These are phyloP conservation scores for Molothrus aeneus DNA, from an alignment of 2,797 vertebrate genomes.

Conservation along the genomic window DNA sequence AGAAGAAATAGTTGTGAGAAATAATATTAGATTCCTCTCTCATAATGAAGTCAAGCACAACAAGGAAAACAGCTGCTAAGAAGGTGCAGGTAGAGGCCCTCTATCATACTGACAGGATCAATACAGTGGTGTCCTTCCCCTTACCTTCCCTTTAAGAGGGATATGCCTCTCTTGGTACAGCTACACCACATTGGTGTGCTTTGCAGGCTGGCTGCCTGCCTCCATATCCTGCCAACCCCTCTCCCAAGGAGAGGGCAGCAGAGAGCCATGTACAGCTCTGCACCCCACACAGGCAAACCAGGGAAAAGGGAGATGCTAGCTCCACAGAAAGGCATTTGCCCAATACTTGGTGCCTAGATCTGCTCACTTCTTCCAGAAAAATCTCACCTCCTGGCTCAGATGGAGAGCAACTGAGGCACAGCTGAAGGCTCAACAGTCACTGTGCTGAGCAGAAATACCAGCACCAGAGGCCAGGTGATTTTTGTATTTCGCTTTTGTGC, in stretches of 20 bases:
- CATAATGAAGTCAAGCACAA: accelerated
- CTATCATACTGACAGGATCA: background rate
- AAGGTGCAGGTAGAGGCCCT: background rate
- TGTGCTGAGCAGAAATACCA: background rate
- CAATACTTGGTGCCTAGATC: background rate
- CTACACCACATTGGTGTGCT: accelerated
- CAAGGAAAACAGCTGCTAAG: accelerated
- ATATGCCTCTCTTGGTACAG: accelerated
- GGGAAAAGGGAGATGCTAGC: background rate
- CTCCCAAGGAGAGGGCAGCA: conserved; percentile 52
- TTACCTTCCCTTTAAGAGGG: background rate
- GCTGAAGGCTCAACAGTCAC: background rate
- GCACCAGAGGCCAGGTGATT: background rate
- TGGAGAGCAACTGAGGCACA: background rate
- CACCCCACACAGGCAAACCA: accelerated
- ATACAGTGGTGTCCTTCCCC: background rate
- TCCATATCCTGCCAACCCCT: background rate
- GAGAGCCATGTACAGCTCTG: background rate
- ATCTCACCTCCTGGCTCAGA: background rate
- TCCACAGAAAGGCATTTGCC: background rate
- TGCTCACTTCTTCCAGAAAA: background rate
- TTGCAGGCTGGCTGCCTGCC: background rate
- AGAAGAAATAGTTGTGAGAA: background rate
- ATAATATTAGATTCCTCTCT: background rate
- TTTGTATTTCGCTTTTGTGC: background rate